Base-by-base conservation (phyloP, 2,113 vertebrate genomes). In the Mus pahari region DNA sequence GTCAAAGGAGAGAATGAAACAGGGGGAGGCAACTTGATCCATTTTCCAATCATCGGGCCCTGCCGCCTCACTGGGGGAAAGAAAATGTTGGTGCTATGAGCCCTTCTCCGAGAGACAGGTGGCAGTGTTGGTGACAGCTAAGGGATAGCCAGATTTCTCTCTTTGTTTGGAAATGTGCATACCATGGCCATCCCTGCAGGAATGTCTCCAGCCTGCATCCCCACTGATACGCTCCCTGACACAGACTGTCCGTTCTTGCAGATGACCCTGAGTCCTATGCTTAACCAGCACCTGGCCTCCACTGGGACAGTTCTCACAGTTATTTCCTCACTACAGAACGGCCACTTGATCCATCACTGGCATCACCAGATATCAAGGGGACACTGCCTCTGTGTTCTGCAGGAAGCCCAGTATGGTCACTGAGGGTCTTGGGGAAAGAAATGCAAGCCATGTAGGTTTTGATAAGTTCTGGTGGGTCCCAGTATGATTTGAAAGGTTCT, bases 151-250 rank as follows among this genome's bases (percentile, higher is more conserved):
- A 3, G 36, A 60, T 17, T 33, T n/a, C 36, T 7, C 16, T 12
- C 31, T 13, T 39, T 86, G 62, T 13, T 39, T 86, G 62, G 50
- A 88, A 71, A 62, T 24, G 42, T 79, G 19, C 45, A 26, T 4
- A 45, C 22, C 5, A 14, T 0, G 13, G 42, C 42, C 62, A 11
- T 26, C 58, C 33, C 48, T 50, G 48, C 31, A n/a, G 53, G 62
- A 60, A 86, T 75, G 58, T 33, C 1, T 11, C 12, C 31, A 33
- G 1, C 3, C 28, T 19, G 0, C 0, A 1, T n/a, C 50, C 22
- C 39, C 22, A 14, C 17, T 24, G 1, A 39, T 4, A 2, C 11
- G 7, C 73, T 42, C 31, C 14, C 58, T 22, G 13, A 74, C 73
- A 2, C 20, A 16, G 22, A 53, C 58, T 19, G 42, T 14, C 53